These are phyloP conservation scores for Falco novaeseelandiae DNA, from an alignment of 2,797 vertebrate genomes.

Conservation along the genomic window DNA sequence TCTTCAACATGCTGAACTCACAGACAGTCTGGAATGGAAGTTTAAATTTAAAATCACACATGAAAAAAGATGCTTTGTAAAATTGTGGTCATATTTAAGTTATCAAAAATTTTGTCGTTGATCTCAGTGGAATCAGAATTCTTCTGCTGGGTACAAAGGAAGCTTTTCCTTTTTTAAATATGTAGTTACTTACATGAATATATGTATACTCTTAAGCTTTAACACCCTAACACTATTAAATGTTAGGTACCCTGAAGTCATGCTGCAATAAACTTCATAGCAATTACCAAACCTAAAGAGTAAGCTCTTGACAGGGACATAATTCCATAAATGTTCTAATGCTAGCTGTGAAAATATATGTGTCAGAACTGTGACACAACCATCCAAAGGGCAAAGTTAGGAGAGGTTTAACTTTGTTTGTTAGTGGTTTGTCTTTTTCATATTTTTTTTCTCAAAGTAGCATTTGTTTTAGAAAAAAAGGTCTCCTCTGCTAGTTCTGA, in stretches of 20 bases:
- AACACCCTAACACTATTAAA: neutral
- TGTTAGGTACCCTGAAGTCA: neutral
- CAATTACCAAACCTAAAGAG: neutral
- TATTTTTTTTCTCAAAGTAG: neutral
- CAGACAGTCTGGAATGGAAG: neutral
- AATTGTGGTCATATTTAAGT: neutral
- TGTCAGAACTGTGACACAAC: neutral
- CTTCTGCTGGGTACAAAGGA: neutral
- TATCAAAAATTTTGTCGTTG: neutral
- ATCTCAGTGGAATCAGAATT: neutral
- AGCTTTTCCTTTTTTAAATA: neutral
- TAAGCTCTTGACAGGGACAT: neutral
- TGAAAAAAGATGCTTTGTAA: neutral
- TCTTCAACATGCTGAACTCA: neutral
- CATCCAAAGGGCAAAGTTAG: neutral
- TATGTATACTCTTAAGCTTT: neutral
- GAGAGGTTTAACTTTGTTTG: neutral
- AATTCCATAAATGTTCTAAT: neutral
- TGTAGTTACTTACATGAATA: neutral
- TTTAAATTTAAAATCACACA: neutral
- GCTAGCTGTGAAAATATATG: neutral
- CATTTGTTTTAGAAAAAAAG: neutral
- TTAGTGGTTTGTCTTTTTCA: neutral
- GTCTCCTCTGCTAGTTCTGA: neutral
- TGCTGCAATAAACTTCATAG: neutral